Conservation (phyloP, 2,888 invertebrate species). For the Acanthococcus lagerstroemiae region DNA sequence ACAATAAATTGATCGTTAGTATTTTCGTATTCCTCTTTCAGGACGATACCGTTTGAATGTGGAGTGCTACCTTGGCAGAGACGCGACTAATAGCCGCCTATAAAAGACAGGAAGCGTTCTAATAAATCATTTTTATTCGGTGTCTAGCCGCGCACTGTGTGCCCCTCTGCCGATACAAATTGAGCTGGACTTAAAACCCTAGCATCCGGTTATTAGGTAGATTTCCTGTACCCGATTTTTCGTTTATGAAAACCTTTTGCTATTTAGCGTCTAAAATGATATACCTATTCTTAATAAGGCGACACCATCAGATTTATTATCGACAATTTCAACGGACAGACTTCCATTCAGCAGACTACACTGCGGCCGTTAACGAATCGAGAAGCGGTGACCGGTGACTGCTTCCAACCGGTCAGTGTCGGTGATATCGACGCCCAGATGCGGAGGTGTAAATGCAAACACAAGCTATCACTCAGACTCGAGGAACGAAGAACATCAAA, state of each 20-base stretch:
- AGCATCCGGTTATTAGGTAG: conserved; percentile 26
- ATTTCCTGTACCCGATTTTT: conserved; percentile 13
- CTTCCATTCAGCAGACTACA: too few species aligned
- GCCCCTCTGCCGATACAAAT: conserved; percentile 13
- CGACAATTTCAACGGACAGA: too few species aligned
- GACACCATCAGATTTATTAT: too few species aligned
- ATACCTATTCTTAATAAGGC: too few species aligned
- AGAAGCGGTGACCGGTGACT: too few species aligned
- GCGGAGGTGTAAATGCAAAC: too few species aligned
- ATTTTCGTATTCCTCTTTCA: not conserved
- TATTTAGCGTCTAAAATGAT: too few species aligned
- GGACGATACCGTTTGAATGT: conserved; percentile 5
- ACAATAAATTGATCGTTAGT: conserved; percentile 21
- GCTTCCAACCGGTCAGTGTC: too few species aligned
- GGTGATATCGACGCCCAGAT: too few species aligned
- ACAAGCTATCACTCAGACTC: too few species aligned
- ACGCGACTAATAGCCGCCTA: conserved; percentile 18
- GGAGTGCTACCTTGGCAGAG: not conserved
- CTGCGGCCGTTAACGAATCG: too few species aligned
- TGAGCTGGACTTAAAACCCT: conserved; percentile 23
- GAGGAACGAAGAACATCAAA: too few species aligned
- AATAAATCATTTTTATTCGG: conserved; percentile 28
- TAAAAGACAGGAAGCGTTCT: conserved; percentile 30
- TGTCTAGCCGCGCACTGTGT: conserved; percentile 5
- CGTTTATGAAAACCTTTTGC: not conserved